Evolutionary conservation across 2,888 invertebrate species (phyloP), one percentile per base, ranked within the genome.

Genomic region (Cacoxenus indagator): DNA sequence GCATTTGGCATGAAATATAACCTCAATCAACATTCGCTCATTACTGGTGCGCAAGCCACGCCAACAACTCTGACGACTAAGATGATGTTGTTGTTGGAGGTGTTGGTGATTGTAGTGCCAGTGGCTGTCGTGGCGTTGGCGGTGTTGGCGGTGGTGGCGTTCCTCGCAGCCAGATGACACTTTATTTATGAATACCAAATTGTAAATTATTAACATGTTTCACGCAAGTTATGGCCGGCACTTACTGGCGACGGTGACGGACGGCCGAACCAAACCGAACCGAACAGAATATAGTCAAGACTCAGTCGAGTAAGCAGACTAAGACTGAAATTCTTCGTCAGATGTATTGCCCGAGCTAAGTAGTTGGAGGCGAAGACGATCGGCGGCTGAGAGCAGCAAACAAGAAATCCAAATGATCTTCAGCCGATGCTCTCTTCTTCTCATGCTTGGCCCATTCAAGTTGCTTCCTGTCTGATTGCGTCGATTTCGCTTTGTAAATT

Each of bases 151-250:
- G 24, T 11, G 27, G 37, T 8, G 48, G 46, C 61, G 46, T 48
- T 67, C 19, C 48, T 19, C 62, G 74, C 75, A 72, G 64, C 76
- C 67, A 71, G 81, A 80, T 82, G 85, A 84, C 85, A 83, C 81
- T 84, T 86, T 87, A 87, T 87, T 87, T 87, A 87, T 87, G 86
- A 86, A 85, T 86, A 86, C 86, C 84, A 87, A 87, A 87, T 87
- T 87, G 87, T 87, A 87, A 87, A 87, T 87, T 87, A 87, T 87
- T 86, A 85, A 86, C 86, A 81, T 85, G 86, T 86, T 85, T 81
- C 76, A 77, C 84, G 81, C 79, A 83, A 85, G 80, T 84, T 83
- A 85, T 86, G 81, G 81, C 76, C 78, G 70, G 71, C 73, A 71
- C 59, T 68, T 45, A 31, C 51, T 26, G 31, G 45, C 27, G 64